Base-by-base conservation (phyloP, 1,140 invertebrate species). In the Dreissena rostriformis region DNA sequence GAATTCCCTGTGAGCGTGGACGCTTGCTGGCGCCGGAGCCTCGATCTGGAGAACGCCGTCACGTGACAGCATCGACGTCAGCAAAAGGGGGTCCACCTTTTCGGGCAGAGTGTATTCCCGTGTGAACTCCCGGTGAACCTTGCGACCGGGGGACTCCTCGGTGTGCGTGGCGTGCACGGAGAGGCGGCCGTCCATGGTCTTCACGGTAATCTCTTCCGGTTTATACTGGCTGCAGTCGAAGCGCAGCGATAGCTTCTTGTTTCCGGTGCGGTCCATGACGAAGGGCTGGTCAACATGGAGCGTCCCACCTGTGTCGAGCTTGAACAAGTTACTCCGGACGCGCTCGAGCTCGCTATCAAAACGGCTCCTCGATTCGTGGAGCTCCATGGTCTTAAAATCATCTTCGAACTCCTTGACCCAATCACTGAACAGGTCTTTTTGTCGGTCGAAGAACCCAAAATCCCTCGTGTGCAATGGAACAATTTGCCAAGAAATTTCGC, bases 391-490 rank as follows among this genome's bases (percentile, higher is more conserved):
- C 11, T 57, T 39, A 52, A 52, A 75, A 29, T 75, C 72, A 55
- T 75, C 55, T 8, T 75, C 72, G n/a, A 75, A 63, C n/a, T n/a
- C 19, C 19, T 55, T n/a, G 6, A 75, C 15, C 63, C 85, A 86
- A 11, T 86, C 84, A 52, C 86, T 86, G 75, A 92, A 92, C 7
- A 91, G 66, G 8, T 84, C 80, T 51, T 87, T 86, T 82, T 92
- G 91, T 49, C 88, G 81, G 53, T 91, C 90, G 80, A 92, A 92
- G 79, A 90, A 92, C 49, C 87, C 84, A 88, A 90, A 92, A 26
- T 89, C 88, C 78, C 85, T 84, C 24, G 63, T 73, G 26, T 71
- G 68, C 22, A 89, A 19, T 0, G 91, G 91, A 63, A 92, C 89
- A 57, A 91, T 61, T 19, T 82, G 63, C 19, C 85, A 71, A 63